These are phyloP conservation scores for Pseudochirops corinnae DNA, from an alignment of 2,797 vertebrate genomes.

Conservation along the genomic window DNA sequence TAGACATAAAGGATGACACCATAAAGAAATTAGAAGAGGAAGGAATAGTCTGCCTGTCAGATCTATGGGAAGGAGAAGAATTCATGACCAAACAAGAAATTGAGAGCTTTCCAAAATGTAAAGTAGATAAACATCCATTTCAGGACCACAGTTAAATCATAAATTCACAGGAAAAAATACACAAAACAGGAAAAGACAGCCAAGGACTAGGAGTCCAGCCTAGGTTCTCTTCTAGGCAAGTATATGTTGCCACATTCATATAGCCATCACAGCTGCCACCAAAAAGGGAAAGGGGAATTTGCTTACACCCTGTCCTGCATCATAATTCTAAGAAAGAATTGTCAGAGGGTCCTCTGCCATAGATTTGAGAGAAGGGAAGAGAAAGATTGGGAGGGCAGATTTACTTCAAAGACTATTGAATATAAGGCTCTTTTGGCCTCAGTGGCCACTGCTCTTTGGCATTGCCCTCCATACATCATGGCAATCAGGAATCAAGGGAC, in stretches of 20 bases:
- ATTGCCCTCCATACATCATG: not conserved
- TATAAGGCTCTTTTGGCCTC: not conserved
- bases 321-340: not conserved
- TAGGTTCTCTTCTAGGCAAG: not conserved
- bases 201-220: not conserved
- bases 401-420: not conserved
- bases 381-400: not conserved
- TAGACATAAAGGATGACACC: too few species aligned
- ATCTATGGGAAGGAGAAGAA: too few species aligned
- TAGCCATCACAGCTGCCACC: not conserved
- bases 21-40: too few species aligned
- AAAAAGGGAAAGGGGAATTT: not conserved
- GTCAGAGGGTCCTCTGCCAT: not conserved
- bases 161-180: not conserved
- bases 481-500: not conserved
- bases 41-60: too few species aligned
- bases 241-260: not conserved
- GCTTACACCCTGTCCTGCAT: not conserved
- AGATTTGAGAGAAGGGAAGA: not conserved
- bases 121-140: not conserved
- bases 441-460: not conserved
- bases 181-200: not conserved
- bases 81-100: too few species aligned
- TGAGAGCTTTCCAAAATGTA: too few species aligned
- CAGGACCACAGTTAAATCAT: not conserved